phyloP scores from a whole-genome alignment of 2,797 vertebrate genomes.

The Tauraco hartlaubi region DNA sequence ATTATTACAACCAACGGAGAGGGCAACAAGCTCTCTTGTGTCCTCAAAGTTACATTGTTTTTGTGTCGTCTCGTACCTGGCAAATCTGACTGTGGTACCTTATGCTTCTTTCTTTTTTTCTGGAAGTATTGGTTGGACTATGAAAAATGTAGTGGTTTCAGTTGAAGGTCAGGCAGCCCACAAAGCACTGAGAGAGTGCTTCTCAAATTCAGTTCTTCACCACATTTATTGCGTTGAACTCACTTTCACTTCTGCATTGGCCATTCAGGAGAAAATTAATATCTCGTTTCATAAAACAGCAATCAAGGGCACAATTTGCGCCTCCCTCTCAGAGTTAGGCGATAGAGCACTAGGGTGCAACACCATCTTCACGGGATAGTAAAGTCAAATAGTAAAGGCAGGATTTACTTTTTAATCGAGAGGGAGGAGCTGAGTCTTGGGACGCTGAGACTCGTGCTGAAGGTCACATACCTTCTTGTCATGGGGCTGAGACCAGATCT shows the following conservation, averaged over 20 bases:
- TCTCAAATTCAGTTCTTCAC: conserved; percentile 22
- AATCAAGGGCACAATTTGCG: not conserved
- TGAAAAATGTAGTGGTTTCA: conserved; percentile 49
- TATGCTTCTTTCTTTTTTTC: not conserved
- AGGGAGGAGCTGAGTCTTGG: not conserved
- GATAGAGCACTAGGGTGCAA: not conserved
- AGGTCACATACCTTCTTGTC: conserved; percentile 61
- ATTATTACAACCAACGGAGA: not conserved
- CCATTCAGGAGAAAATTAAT: not conserved
- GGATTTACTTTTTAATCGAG: not conserved
- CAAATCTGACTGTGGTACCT: not conserved
- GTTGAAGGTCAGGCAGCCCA: conserved; percentile 57
- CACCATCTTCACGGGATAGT: not conserved
- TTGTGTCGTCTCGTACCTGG: conserved; percentile 32
- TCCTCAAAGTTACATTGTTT: not conserved
- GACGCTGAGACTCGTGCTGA: not conserved
- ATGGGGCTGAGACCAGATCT: conserved; percentile 21
- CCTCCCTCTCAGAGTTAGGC: not conserved
- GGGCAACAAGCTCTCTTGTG: not conserved
- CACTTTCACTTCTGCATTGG: conserved; percentile 19
- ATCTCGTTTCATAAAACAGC: not conserved
- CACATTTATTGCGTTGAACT: conserved; percentile 16
- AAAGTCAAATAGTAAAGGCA: not conserved
- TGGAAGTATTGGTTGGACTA: not conserved
- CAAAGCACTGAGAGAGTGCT: not conserved